Percentiles rank a stretch among this genome's conserved stretches.
These are phyloP conservation scores for Anseranas semipalmata DNA, from an alignment of 2,113 vertebrate species.

Conservation along the genomic window DNA sequence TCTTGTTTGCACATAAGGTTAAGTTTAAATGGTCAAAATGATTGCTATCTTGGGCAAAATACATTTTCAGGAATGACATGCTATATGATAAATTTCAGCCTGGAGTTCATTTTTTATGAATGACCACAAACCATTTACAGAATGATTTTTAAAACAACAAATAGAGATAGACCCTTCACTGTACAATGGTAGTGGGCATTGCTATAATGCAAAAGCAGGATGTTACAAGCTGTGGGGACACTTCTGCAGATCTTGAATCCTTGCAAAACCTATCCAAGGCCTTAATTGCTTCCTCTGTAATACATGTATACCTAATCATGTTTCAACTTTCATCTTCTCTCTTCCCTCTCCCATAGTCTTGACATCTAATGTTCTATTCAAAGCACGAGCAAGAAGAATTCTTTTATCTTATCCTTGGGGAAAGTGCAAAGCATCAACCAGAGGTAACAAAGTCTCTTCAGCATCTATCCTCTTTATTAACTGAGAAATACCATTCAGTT, in stretches of 20 bases:
- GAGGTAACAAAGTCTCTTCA: constrained; percentile 15
- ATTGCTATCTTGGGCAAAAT: background rate
- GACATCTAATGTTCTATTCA: constrained; percentile 26
- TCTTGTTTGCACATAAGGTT: background rate
- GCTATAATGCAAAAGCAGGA: background rate
- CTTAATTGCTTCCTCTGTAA: constrained; percentile 49
- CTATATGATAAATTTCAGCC: background rate
- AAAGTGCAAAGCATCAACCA: constrained; percentile 9
- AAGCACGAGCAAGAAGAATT: constrained; percentile 34
- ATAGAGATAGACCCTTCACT: background rate
- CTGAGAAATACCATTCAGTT: background rate
- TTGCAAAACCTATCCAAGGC: background rate
- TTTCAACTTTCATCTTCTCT: constrained; percentile 39
- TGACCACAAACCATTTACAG: background rate
- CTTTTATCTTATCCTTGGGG: constrained; percentile 44
- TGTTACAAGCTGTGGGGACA: background rate
- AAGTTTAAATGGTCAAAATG: background rate
- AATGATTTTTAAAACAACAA: background rate
- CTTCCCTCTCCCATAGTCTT: background rate
- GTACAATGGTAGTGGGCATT: background rate
- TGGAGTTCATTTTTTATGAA: background rate
- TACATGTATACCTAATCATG: background rate
- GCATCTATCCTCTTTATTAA: background rate
- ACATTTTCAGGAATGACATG: background rate
- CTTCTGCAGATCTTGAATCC: background rate